phyloP scores from a whole-genome alignment of 2,797 vertebrate species.

The Cynopterus sphinx region DNA sequence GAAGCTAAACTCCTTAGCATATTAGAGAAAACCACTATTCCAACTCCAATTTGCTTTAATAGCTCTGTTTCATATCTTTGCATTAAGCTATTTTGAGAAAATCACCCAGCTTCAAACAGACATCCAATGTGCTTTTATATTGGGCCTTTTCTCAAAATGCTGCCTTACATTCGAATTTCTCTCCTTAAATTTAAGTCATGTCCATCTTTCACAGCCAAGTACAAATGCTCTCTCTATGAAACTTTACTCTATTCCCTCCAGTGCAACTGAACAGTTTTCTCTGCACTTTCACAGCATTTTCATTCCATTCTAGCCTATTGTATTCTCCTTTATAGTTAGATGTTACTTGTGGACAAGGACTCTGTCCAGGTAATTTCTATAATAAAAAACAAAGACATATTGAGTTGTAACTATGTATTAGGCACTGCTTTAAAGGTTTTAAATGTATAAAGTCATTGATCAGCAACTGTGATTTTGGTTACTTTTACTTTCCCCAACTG shows the following conservation, averaged over 20 bases:
- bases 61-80: not conserved
- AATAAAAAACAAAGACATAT: not conserved
- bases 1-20: not conserved
- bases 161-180: not conserved
- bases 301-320: not conserved
- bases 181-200: not conserved
- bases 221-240: not conserved
- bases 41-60: not conserved
- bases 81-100: not conserved
- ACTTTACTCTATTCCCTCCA: not conserved
- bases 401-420: not conserved
- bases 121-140: not conserved
- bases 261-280: not conserved
- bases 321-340: not conserved
- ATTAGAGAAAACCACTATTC: not conserved
- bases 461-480: not conserved
- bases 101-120: not conserved
- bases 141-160: not conserved
- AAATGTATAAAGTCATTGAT: not conserved
- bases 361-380: not conserved
- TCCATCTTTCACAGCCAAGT: not conserved
- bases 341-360: not conserved
- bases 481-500: not conserved
- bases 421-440: not conserved
- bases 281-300: not conserved